phyloP scores from a whole-genome alignment of 2,113 vertebrate genomes.

The Epinephelus lanceolatus region DNA sequence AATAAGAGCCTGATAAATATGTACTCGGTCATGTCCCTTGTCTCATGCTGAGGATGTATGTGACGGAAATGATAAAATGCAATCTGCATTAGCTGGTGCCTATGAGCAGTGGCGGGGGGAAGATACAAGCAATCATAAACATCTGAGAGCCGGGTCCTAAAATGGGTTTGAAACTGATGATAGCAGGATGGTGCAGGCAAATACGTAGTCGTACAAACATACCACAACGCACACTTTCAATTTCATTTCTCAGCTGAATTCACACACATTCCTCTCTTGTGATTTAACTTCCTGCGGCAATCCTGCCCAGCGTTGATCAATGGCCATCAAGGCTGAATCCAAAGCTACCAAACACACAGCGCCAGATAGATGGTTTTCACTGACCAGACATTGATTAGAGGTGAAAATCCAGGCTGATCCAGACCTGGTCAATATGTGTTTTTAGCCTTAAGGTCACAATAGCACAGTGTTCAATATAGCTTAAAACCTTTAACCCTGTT shows the following conservation, averaged over 20 bases:
- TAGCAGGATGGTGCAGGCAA: slow-evolving; percentile 8
- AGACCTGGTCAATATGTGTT: slow-evolving; percentile 58
- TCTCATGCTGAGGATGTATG: slow-evolving; percentile 40
- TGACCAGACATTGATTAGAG: slow-evolving; percentile 53
- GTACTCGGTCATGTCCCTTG: slow-evolving; percentile 45
- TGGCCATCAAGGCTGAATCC: slow-evolving; percentile 26
- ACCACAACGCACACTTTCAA: not conserved
- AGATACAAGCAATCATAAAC: slow-evolving; percentile 38
- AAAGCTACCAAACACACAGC: slow-evolving; percentile 37
- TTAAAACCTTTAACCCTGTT: slow-evolving; percentile 26
- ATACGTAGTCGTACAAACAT: not conserved
- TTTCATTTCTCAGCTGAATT: slow-evolving; percentile 29
- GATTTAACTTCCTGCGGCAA: slow-evolving; percentile 33
- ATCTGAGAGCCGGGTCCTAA: not conserved
- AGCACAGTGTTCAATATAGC: slow-evolving; percentile 1
- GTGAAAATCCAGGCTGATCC: slow-evolving; percentile 53
- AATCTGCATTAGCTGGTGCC: slow-evolving; percentile 34
- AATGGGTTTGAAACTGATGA: slow-evolving; percentile 22
- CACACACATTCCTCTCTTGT: slow-evolving; percentile 8
- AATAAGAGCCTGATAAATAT: slow-evolving; percentile 75
- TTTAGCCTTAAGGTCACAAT: slow-evolving; percentile 41
- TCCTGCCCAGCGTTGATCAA: slow-evolving; percentile 33
- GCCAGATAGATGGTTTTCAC: slow-evolving; percentile 40
- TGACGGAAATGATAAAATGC: slow-evolving; percentile 46
- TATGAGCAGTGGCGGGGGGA: slow-evolving; percentile 17